Conservation (phyloP, 2,797 vertebrate species). For the Simalia tracyae region DNA sequence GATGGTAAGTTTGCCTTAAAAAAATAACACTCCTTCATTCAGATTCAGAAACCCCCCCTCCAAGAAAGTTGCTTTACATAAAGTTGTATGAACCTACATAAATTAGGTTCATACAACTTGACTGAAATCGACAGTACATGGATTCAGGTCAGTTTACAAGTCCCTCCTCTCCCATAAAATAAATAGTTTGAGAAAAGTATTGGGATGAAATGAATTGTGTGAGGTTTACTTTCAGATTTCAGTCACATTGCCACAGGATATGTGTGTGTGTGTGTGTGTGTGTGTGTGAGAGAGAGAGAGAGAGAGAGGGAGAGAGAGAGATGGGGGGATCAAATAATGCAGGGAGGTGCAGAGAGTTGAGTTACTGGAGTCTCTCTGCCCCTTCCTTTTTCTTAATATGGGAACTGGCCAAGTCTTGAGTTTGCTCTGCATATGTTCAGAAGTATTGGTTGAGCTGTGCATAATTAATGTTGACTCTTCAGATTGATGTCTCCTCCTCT, state of each 20-base stretch:
- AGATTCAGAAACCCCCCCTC: background rate
- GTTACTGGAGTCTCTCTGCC: background rate
- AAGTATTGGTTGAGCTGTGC: background rate
- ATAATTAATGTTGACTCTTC: background rate
- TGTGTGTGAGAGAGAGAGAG: background rate
- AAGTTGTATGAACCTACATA: too few species aligned
- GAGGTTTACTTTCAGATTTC: background rate
- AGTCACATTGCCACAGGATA: background rate
- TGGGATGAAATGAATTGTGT: background rate
- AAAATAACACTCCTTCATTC: background rate
- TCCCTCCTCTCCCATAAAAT: background rate
- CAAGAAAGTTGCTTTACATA: background rate
- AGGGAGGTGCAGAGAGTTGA: background rate
- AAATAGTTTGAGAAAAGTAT: background rate
- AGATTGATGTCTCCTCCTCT: background rate
- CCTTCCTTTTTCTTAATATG: background rate
- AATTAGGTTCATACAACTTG: background rate
- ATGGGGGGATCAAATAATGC: background rate
- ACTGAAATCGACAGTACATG: background rate
- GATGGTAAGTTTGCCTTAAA: background rate
- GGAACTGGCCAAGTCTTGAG: background rate
- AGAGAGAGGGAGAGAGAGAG: background rate
- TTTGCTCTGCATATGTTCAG: background rate
- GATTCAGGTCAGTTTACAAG: background rate
- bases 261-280: background rate